These are phyloP conservation scores for Jaculus jaculus DNA, from an alignment of 2,113 vertebrate species.

Conservation along the genomic window DNA sequence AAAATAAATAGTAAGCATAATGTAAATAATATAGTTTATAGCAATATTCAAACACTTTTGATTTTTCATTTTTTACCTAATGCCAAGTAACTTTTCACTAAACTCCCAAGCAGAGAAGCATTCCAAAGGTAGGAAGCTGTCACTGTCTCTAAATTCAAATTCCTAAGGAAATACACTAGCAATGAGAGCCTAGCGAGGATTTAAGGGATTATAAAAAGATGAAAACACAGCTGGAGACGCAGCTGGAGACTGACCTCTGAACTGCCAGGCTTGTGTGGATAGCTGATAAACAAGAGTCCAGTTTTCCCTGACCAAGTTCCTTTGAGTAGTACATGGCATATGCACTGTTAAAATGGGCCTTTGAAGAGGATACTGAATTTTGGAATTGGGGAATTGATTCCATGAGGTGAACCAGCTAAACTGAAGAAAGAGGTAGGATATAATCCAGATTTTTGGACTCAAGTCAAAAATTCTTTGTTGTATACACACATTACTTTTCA, in stretches of 20 bases:
- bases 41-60: conserved; percentile 39
- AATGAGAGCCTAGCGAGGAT: conserved; percentile 56
- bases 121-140: conserved; percentile 30
- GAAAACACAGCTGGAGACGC: conserved; percentile 41
- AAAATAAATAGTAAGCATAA: conserved; percentile 31
- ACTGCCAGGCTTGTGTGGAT: conserved; percentile 30
- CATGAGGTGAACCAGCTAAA: background rate
- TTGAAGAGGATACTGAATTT: conserved; percentile 1
- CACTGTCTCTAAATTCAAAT: conserved; percentile 57
- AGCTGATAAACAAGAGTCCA: conserved; percentile 62
- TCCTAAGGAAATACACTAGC: conserved; percentile 47
- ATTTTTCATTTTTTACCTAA: conserved; percentile 26
- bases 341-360: background rate
- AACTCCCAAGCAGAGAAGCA: conserved; percentile 25
- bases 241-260: conserved; percentile 56
- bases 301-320: conserved; percentile 1
- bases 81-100: conserved; percentile 50
- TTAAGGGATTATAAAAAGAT: conserved; percentile 68
- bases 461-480: conserved; percentile 49
- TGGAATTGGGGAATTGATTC: conserved; percentile 13
- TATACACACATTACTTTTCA: background rate
- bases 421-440: conserved; percentile 6
- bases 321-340: background rate
- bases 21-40: conserved; percentile 49
- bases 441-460: conserved; percentile 28